phyloP scores from a whole-genome alignment of 2,797 vertebrate species.

The Sarcoramphus papa region DNA sequence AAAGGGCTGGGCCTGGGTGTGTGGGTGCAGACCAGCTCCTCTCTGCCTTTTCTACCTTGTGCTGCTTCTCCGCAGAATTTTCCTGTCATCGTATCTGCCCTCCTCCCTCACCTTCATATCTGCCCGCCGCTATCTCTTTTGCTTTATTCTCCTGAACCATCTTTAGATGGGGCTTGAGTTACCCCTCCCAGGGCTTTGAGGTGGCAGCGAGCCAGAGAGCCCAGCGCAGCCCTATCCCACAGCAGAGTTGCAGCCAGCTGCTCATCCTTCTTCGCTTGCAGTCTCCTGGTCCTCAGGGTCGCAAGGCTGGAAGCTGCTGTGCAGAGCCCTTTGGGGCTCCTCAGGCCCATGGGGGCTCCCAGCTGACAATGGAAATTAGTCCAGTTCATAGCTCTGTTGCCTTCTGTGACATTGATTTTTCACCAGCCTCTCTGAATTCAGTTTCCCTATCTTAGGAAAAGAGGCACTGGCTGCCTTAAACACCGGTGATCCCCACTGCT shows the following conservation, averaged over 20 bases:
- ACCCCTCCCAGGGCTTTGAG: background rate
- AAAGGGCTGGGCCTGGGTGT: background rate
- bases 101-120: background rate
- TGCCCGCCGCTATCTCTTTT: background rate
- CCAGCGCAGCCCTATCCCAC: background rate
- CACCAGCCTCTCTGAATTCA: background rate
- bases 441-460: background rate
- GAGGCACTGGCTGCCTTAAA: background rate
- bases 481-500: background rate
- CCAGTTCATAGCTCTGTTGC: background rate
- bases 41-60: background rate
- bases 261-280: background rate
- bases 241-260: background rate
- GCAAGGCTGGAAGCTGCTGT: background rate
- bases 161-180: background rate
- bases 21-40: background rate
- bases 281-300: background rate
- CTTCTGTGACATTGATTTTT: background rate
- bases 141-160: background rate
- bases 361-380: background rate
- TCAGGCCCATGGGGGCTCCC: accelerated
- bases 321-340: background rate
- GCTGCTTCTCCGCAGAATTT: background rate
- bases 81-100: background rate
- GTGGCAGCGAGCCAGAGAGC: background rate